Evolutionary conservation across 2,888 invertebrate genomes (phyloP).

Genomic region (Euclidia mi): DNA sequence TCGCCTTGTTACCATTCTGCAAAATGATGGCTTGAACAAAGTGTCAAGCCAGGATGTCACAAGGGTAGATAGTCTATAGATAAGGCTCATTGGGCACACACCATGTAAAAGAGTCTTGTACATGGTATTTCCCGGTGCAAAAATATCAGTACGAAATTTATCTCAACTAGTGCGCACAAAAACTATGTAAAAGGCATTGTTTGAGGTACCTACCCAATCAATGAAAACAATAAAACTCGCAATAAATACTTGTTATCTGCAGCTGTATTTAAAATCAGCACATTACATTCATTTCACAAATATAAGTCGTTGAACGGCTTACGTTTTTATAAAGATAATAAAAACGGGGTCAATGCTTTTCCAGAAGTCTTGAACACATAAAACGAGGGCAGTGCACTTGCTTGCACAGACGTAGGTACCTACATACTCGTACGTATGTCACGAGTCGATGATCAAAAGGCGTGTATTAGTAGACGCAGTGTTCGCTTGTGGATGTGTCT

Average conservation of each 20-base stretch:
- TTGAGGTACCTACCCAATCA: neutral
- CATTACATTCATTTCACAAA: neutral
- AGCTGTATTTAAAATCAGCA: neutral
- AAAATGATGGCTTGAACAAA: too few species aligned
- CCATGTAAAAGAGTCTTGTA: too few species aligned
- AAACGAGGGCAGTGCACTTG: slow-evolving; percentile 76
- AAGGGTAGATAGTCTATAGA: too few species aligned
- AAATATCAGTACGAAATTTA: too few species aligned
- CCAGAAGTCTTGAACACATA: slow-evolving; percentile 51
- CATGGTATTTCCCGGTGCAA: too few species aligned
- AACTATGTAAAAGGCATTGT: too few species aligned
- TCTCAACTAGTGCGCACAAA: too few species aligned
- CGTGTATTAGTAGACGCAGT: slow-evolving; percentile 42
- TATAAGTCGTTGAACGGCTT: neutral
- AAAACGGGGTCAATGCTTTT: slow-evolving; percentile 58
- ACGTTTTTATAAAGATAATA: slow-evolving; percentile 25
- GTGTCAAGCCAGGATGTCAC: too few species aligned
- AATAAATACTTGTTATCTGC: neutral
- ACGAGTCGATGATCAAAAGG: slow-evolving; percentile 68
- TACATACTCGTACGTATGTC: slow-evolving; percentile 42
- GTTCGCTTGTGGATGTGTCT: slow-evolving; percentile 12
- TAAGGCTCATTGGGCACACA: too few species aligned
- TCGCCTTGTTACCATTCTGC: too few species aligned
- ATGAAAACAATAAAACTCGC: too few species aligned
- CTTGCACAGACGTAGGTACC: too few species aligned